These are phyloP conservation scores for Zaprionus gabonicus DNA, from an alignment of 1,140 invertebrate species.

Conservation along the genomic window DNA sequence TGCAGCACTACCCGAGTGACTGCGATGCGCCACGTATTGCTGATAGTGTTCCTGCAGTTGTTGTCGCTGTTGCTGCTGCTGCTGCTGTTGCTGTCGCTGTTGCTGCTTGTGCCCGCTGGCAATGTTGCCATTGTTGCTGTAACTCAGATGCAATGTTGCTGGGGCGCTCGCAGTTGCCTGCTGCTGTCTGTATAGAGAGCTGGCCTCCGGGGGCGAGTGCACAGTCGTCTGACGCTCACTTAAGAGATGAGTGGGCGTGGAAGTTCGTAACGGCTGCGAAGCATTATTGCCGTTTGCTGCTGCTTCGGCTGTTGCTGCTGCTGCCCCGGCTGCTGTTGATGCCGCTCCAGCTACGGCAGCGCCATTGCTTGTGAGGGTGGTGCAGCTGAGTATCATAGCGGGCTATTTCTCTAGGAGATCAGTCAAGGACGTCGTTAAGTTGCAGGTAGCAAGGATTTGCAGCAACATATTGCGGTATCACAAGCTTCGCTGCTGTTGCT, in stretches of 20 bases:
- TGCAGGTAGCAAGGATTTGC: neutral
- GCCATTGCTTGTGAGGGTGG: slow-evolving; percentile 74
- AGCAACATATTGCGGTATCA: slow-evolving; percentile 52
- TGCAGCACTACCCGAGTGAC: slow-evolving; percentile 44
- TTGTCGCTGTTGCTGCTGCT: slow-evolving; percentile 56
- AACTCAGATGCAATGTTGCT: slow-evolving; percentile 60
- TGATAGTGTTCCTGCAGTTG: slow-evolving; percentile 57
- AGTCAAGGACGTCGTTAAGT: slow-evolving; percentile 72
- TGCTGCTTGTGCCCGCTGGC: slow-evolving; percentile 9
- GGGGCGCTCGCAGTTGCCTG: slow-evolving; percentile 33
- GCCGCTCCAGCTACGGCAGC: slow-evolving; percentile 34
- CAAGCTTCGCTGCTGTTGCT: neutral
- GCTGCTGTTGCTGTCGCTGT: slow-evolving; percentile 36
- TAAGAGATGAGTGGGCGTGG: slow-evolving; percentile 71
- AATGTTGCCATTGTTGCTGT: slow-evolving; percentile 64
- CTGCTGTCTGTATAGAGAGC: slow-evolving; percentile 49
- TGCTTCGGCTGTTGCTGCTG: slow-evolving; percentile 17
- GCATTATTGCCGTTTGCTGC: slow-evolving; percentile 33
- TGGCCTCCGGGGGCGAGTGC: slow-evolving; percentile 74
- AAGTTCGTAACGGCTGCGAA: slow-evolving; percentile 63
- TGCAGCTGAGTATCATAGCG: slow-evolving; percentile 84
- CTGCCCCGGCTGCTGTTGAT: slow-evolving; percentile 18
- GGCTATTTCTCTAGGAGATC: slow-evolving; percentile 79
- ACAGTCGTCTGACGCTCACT: slow-evolving; percentile 78
- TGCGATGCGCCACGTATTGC: slow-evolving; percentile 66